Evolutionary conservation across 1,140 invertebrate genomes (phyloP).

Genomic region (Gryllus bimaculatus): DNA sequence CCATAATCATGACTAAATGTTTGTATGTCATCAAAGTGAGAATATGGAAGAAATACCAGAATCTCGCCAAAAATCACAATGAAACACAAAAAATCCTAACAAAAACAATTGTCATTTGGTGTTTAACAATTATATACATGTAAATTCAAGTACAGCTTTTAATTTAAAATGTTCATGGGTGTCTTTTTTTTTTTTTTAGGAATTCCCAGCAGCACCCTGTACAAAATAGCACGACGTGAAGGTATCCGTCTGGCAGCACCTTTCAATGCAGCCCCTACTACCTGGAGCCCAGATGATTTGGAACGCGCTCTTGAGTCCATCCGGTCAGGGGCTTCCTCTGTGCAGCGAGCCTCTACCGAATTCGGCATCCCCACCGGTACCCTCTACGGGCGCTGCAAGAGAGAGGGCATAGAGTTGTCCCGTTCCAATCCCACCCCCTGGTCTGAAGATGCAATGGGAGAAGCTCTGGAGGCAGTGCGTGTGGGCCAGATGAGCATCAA

Average conservation of each 20-base stretch:
- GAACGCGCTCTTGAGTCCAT: slow-evolving; percentile 74
- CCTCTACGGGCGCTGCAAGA: slow-evolving; percentile 74
- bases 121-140: not conserved
- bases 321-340: slow-evolving; percentile 67
- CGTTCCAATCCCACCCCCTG: slow-evolving; percentile 77
- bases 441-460: slow-evolving; percentile 82
- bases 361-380: slow-evolving; percentile 80
- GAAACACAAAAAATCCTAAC: not conserved
- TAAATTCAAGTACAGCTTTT: not conserved
- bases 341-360: slow-evolving; percentile 72
- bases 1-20: no score
- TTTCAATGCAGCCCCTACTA: slow-evolving; percentile 82
- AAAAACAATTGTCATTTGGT: not conserved
- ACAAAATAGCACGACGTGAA: slow-evolving; percentile 81
- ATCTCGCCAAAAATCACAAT: no score
- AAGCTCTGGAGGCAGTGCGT: slow-evolving; percentile 78
- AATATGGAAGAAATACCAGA: no score
- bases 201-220: slow-evolving; percentile 79
- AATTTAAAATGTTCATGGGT: not conserved
- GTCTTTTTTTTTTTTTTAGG: slow-evolving; percentile 33
- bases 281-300: slow-evolving; percentile 74
- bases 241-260: slow-evolving; percentile 77
- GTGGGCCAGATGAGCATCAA: slow-evolving; percentile 86
- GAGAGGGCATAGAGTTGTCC: slow-evolving; percentile 78
- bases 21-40: no score